Percentiles rank a stretch among this genome's conserved stretches.
These are phyloP conservation scores for Chiroxiphia lanceolata DNA, from an alignment of 2,797 vertebrate species.

Conservation along the genomic window DNA sequence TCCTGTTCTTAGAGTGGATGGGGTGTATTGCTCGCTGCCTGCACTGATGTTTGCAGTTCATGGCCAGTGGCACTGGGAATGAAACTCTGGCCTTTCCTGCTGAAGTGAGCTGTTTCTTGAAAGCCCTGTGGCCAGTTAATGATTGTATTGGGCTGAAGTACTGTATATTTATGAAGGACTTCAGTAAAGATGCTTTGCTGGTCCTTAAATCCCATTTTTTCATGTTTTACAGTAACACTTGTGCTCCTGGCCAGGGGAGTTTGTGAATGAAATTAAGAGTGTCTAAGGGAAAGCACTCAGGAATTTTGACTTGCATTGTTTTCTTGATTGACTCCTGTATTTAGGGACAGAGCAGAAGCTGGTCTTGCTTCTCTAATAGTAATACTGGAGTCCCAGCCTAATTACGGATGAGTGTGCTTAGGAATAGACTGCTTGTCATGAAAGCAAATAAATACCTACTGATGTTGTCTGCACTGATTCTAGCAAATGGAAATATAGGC, in stretches of 20 bases:
- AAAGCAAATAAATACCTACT: background rate
- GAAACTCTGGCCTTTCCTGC: background rate
- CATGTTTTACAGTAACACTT: background rate
- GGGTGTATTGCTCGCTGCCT: background rate
- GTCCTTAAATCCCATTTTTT: slow-evolving; percentile 10
- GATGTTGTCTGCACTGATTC: background rate
- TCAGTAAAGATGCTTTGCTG: background rate
- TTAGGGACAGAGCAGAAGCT: slow-evolving; percentile 1
- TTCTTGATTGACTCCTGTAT: background rate
- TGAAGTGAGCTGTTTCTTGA: background rate
- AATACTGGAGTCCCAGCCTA: background rate
- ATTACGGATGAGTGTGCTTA: background rate
- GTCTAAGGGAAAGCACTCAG: background rate
- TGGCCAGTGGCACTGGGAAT: background rate
- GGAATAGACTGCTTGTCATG: background rate
- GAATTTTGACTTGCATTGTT: background rate
- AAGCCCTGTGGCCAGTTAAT: background rate
- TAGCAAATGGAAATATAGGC: background rate
- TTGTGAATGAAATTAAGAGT: background rate
- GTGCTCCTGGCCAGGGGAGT: background rate
- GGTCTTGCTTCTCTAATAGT: background rate
- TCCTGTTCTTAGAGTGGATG: background rate
- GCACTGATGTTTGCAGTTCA: background rate
- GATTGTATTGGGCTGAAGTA: background rate
- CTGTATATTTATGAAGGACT: slow-evolving; percentile 6